Evolutionary conservation across 1,140 invertebrate species (phyloP).

Genomic region (Cataglyphis hispanica): DNA sequence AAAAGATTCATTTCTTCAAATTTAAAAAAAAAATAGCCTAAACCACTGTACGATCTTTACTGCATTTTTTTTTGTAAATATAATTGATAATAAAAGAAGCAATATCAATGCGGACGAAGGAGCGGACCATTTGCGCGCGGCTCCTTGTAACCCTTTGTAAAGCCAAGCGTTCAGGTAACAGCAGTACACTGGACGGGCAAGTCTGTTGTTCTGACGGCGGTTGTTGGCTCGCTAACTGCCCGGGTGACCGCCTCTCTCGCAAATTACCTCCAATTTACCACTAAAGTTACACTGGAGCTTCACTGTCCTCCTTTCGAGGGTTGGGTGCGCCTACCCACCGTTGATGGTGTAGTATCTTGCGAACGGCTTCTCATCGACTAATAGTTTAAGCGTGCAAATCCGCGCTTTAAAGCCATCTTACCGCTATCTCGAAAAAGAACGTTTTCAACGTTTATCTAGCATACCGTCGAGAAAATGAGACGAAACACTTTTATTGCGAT

Average conservation of each 20-base stretch:
- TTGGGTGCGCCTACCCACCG: conserved; percentile 56
- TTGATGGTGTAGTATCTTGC: conserved; percentile 37
- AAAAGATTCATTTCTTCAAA: conserved; percentile 22
- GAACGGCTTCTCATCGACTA: conserved; percentile 33
- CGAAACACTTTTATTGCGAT: conserved; percentile 24
- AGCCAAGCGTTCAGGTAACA: conserved; percentile 73
- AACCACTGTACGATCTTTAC: not conserved
- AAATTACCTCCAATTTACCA: conserved; percentile 81
- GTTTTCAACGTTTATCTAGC: not conserved
- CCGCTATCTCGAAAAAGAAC: conserved; percentile 17
- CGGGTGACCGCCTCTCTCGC: conserved; percentile 76
- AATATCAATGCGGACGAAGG: conserved; percentile 58
- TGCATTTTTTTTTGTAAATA: not conserved
- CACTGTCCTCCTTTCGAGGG: conserved; percentile 67
- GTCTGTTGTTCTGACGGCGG: conserved; percentile 77
- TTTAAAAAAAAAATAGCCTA: not conserved
- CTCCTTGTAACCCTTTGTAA: conserved; percentile 71
- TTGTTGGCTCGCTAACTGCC: conserved; percentile 79
- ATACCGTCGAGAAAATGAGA: not conserved
- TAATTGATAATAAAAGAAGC: not conserved
- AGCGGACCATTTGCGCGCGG: conserved; percentile 38
- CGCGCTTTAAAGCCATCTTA: conserved; percentile 22
- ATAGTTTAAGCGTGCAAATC: conserved; percentile 42
- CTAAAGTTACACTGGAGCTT: conserved; percentile 74
- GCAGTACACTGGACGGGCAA: conserved; percentile 67